phyloP scores from a whole-genome alignment of 2,888 invertebrate species.

The Hirtodrosophila duncani region DNA sequence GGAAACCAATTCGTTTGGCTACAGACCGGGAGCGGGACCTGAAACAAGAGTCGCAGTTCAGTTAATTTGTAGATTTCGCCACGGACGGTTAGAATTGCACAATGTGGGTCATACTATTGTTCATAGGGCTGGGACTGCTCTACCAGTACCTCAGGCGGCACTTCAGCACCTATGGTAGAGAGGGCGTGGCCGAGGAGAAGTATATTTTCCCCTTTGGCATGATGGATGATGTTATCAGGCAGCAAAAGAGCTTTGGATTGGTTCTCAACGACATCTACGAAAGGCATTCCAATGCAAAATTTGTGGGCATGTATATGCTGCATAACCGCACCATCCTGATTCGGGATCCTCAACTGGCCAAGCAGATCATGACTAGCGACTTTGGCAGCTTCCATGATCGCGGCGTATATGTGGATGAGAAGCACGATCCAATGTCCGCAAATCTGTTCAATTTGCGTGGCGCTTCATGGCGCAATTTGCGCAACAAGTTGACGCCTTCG shows the following conservation, averaged over 20 bases:
- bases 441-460: conserved; percentile 77
- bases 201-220: conserved; percentile 83
- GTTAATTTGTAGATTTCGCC: conserved; percentile 4
- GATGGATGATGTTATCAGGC: conserved; percentile 80
- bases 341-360: conserved; percentile 82
- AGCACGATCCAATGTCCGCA: conserved; percentile 81
- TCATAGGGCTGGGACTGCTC: conserved; percentile 25
- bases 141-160: conserved; percentile 36
- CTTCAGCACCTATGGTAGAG: conserved; percentile 80
- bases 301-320: conserved; percentile 83
- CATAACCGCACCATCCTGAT: conserved; percentile 82
- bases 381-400: conserved; percentile 84
- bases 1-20: no score
- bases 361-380: conserved; percentile 82
- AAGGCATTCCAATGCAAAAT: no score
- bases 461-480: conserved; percentile 82
- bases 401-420: conserved; percentile 82
- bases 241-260: conserved; percentile 82
- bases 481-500: conserved; percentile 82
- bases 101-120: conserved; percentile 49
- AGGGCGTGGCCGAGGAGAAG: conserved; percentile 80
- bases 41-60: not conserved
- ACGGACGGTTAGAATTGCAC: not conserved
- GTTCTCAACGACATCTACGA: conserved; percentile 82
- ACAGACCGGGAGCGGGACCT: no score